A percentile compares a stretch with the other conserved stretches of the same genome.
Evolutionary conservation across 1,140 invertebrate genomes (phyloP).

Genomic region (Trypoxylus dichotomus): DNA sequence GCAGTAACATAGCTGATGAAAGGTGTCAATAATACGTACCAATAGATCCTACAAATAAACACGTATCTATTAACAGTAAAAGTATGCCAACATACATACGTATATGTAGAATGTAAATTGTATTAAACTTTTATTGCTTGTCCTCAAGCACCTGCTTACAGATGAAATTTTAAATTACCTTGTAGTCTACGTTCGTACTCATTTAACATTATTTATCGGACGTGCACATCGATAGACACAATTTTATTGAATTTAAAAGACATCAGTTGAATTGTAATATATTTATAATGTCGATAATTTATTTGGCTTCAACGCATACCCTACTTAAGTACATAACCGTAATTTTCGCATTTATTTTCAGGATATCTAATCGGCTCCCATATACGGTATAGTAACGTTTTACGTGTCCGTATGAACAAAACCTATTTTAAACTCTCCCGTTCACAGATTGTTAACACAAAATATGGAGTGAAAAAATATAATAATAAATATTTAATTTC

Average conservation of each 20-base stretch:
- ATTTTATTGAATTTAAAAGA: slow-evolving; percentile 14
- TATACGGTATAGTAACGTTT: too few relatives aligned
- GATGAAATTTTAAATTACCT: slow-evolving; percentile 11
- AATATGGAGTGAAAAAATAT: too few relatives aligned
- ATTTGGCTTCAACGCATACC: not conserved
- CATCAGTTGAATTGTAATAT: slow-evolving; percentile 2
- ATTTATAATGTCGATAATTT: slow-evolving; percentile 5
- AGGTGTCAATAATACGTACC: slow-evolving; percentile 8
- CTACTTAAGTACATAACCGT: not conserved
- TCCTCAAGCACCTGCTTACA: not conserved
- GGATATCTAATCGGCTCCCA: not conserved
- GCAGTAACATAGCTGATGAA: not conserved
- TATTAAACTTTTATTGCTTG: slow-evolving; percentile 10
- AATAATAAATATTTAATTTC: too few relatives aligned
- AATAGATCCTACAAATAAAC: slow-evolving; percentile 13
- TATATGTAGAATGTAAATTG: slow-evolving; percentile 14
- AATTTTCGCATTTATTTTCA: slow-evolving; percentile 10
- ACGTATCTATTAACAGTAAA: slow-evolving; percentile 16
- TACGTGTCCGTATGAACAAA: too few relatives aligned
- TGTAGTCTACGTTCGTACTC: not conserved
- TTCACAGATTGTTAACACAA: too few relatives aligned
- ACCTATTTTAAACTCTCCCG: not conserved
- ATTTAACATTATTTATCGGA: slow-evolving; percentile 16
- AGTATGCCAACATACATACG: slow-evolving; percentile 8
- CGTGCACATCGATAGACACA: not conserved